Evolutionary conservation across 2,113 vertebrate species (phyloP), one percentile per base, ranked within the genome.

Genomic region (Panthera tigris): DNA sequence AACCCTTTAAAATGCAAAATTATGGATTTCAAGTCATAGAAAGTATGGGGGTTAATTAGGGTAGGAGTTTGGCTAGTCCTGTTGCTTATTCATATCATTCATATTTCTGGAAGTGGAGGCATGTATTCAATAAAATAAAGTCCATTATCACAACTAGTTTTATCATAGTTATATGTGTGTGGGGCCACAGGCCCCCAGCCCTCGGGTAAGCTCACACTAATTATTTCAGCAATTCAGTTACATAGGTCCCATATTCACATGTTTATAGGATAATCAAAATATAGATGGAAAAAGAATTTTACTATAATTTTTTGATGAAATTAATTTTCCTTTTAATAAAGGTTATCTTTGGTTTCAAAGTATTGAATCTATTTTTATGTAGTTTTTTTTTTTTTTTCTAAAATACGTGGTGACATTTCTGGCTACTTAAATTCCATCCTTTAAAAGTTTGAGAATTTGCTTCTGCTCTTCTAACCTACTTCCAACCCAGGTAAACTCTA

Each of bases 261-360:
- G 48, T 68, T 66, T 73, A 55, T 45, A 36, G 39, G 45, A 84
- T n/a, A 95, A 57, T 57, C 55, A 57, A 57, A 21, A 3, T 68
- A 48, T 81, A 29, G 33, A 57, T 45, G 16, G 52, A 92, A 80
- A 52, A 87, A 63, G 7, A 23, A 57, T 57, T 57, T 57, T 57
- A 57, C 21, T 29, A 50, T 0, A 73, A 7, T 33, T n/a, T 92
- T 80, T 66, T 4, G 41, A 84, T 57, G 48, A 74, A 71, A 76
- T 69, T 93, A 71, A 7, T 71, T 88, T 91, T 84, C 13, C 23
- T 71, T 95, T 87, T 80, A 69, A 83, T 90, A 89, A 87, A 41
- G 29, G 10, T 12, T 79, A 3, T 33, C 31, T 9, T 69, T 86
- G 71, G 52, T 63, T 57, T 94, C 16, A 79, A 95, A 87, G 5